Evolutionary conservation across 2,888 invertebrate genomes (phyloP), one percentile per base, ranked within the genome.

Genomic region (Brenthis hecate): DNA sequence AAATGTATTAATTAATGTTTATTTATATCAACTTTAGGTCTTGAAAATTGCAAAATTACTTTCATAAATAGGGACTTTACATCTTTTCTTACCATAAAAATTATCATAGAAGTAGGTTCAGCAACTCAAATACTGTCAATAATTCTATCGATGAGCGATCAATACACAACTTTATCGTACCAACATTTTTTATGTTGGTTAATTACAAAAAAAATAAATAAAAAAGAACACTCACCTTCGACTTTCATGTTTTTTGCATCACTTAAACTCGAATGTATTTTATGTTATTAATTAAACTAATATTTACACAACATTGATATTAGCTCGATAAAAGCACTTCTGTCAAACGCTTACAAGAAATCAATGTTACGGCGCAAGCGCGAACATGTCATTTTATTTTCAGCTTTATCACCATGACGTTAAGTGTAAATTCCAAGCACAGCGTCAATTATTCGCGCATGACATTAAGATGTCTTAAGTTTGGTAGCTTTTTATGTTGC

Each of bases 361-460:
- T 91, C 91, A 81, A 90, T 91, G 78, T 76, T 74, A 85, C 74
- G 75, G 85, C 91, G 91, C 91, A 89, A 54, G 91, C 90, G 91
- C 83, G 72, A 73, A 72, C 4, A 5, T 1, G 32, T 6, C 73
- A 72, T 1, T 56, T 0, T 81, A 76, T 74, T 69, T 70, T 1
- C 13, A 67, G 73, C 68, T 76, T 83, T 81, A 53, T 0, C 0
- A 0, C 13, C 6, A 1, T 0, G 0, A 0, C 0, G 3, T 56
- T 77, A 74, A 71, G 69, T 73, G 65, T 43, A 69, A 55, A 73
- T 74, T 78, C 64, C 57, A 74, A 61, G 13, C 8, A 16, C 2
- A 47, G 6, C 36, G 11, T 6, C 5, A 50, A 13, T 66, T 66
- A 74, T 72, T 23, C 57, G 86, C 91, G 91, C 91, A 90, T 87